These are phyloP conservation scores for Pyrrhosoma nymphula DNA, from an alignment of 2,888 invertebrate species.

Conservation along the genomic window DNA sequence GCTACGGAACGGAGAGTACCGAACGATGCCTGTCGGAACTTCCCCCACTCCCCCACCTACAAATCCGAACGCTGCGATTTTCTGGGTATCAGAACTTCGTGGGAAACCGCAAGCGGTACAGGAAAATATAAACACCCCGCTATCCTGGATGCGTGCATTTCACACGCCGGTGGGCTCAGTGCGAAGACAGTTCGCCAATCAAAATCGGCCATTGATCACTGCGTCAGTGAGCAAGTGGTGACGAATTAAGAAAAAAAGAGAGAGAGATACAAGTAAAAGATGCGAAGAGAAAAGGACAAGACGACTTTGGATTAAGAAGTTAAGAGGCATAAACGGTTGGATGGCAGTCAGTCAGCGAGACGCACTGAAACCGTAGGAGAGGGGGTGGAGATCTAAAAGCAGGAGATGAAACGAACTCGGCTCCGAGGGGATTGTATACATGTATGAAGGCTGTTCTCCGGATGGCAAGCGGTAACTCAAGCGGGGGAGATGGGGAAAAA, in stretches of 20 bases:
- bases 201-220: too few relatives aligned
- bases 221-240: too few relatives aligned
- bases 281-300: not conserved
- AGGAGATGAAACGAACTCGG: not conserved
- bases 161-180: too few relatives aligned
- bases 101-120: not conserved
- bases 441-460: not conserved
- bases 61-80: too few relatives aligned
- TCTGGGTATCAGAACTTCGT: not conserved
- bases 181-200: too few relatives aligned
- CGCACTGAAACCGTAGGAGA: not conserved
- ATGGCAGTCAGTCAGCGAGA: not conserved
- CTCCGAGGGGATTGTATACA: not conserved
- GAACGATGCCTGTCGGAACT: too few relatives aligned
- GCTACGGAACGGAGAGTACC: too few relatives aligned
- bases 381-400: not conserved
- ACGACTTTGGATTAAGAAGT: not conserved
- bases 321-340: not conserved
- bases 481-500: not conserved
- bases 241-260: too few relatives aligned
- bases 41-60: too few relatives aligned
- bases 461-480: not conserved
- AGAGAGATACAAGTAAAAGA: not conserved
- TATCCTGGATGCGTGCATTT: not conserved
- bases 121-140: not conserved